phyloP scores from a whole-genome alignment of 1,140 invertebrate species.

The Helicoverpa armigera region DNA sequence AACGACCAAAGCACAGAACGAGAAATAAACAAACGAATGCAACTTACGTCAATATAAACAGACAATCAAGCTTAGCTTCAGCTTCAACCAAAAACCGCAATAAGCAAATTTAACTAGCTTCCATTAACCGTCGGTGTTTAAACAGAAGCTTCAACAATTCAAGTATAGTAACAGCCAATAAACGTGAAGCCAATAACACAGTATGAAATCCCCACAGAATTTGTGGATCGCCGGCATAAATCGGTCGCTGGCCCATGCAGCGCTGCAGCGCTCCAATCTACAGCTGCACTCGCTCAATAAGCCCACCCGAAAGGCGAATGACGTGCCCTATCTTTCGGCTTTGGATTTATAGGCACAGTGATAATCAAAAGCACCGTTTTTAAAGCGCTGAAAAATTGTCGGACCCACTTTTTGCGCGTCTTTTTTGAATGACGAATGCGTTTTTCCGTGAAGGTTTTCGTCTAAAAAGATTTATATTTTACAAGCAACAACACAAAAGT shows the following conservation, averaged over 20 bases:
- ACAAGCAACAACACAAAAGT: background rate
- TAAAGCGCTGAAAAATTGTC: constrained; percentile 39
- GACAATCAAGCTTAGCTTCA: no score
- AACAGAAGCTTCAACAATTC: constrained; percentile 9
- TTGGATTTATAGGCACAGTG: constrained; percentile 45
- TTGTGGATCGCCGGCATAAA: constrained; percentile 47
- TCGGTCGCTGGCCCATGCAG: constrained; percentile 38
- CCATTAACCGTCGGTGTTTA: background rate
- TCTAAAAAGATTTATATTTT: no score
- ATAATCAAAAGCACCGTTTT: constrained; percentile 41
- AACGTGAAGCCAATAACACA: constrained; percentile 41
- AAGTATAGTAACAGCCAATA: constrained; percentile 33
- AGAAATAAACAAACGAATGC: no score
- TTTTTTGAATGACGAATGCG: constrained; percentile 6
- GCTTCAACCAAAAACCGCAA: background rate
- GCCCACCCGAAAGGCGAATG: constrained; percentile 40
- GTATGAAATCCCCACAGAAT: constrained; percentile 44
- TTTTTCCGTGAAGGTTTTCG: background rate
- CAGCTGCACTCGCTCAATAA: constrained; percentile 47
- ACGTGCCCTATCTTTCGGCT: constrained; percentile 48
- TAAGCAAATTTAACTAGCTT: background rate
- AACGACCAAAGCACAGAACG: no score
- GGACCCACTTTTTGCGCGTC: background rate
- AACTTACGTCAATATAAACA: background rate
- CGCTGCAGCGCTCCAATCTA: constrained; percentile 44